phyloP scores from a whole-genome alignment of 2,888 invertebrate genomes.

The Bedellia somnulentella region DNA sequence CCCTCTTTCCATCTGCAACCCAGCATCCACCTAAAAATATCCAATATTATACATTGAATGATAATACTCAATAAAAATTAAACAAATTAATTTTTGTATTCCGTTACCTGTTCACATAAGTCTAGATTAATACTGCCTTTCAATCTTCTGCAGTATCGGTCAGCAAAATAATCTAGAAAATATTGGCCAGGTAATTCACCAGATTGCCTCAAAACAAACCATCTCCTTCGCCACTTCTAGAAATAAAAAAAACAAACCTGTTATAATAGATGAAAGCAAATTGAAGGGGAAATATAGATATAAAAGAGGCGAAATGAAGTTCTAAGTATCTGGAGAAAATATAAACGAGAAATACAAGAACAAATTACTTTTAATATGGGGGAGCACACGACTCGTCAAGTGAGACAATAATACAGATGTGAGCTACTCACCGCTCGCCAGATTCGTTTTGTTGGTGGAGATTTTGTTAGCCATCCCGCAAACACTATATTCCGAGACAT shows the following conservation, averaged over 20 bases:
- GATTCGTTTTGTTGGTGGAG: slow-evolving; percentile 88
- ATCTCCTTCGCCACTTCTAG: slow-evolving; percentile 93
- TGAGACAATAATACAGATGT: not conserved
- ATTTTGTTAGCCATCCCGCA: slow-evolving; percentile 95
- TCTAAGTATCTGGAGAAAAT: not conserved
- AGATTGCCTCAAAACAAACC: slow-evolving; percentile 89
- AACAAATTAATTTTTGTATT: not conserved
- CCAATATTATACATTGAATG: not conserved
- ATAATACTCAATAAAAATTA: not conserved
- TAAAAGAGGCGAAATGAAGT: not conserved
- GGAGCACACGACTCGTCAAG: not conserved
- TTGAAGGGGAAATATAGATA: not conserved
- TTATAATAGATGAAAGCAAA: not conserved
- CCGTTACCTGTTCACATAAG: slow-evolving; percentile 87
- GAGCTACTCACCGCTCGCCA: slow-evolving; percentile 86
- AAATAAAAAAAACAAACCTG: slow-evolving; percentile 11
- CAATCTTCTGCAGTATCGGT: slow-evolving; percentile 79
- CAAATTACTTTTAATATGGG: not conserved
- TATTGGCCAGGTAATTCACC: slow-evolving; percentile 93
- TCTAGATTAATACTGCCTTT: slow-evolving; percentile 92
- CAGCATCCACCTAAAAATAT: slow-evolving; percentile 74
- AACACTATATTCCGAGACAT: slow-evolving; percentile 73
- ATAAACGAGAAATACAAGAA: not conserved
- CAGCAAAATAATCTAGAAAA: slow-evolving; percentile 91
- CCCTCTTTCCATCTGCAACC: slow-evolving; percentile 80